Percentiles rank a stretch among this genome's conserved stretches.
Evolutionary conservation across 2,797 vertebrate genomes (phyloP).

Genomic region (Pterois miles): DNA sequence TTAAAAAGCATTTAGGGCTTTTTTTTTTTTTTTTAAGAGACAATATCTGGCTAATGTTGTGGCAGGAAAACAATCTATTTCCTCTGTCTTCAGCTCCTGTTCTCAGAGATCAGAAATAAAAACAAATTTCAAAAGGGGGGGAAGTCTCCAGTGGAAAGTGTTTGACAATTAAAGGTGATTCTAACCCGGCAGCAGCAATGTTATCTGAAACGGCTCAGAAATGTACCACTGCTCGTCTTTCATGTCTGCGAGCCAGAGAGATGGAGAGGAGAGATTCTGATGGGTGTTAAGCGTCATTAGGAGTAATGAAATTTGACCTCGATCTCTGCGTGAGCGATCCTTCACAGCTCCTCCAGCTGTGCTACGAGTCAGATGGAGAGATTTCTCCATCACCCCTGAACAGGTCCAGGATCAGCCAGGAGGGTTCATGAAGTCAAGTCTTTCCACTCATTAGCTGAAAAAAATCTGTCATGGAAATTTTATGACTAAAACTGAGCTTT

Average conservation of each 20-base stretch:
- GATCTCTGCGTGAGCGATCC: constrained; percentile 43
- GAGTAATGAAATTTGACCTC: constrained; percentile 64
- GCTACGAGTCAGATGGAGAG: constrained; percentile 18
- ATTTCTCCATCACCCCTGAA: not conserved
- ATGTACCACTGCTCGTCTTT: constrained; percentile 46
- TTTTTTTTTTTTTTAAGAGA: not conserved
- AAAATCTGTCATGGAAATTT: not conserved
- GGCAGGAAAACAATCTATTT: not conserved
- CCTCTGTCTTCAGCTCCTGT: not conserved
- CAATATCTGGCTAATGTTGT: not conserved
- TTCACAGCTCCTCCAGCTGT: not conserved
- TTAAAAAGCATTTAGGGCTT: not conserved
- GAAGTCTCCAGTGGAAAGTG: not conserved
- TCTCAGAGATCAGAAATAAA: not conserved
- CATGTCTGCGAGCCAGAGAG: constrained; percentile 43
- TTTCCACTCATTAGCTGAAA: not conserved
- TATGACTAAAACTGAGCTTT: not conserved
- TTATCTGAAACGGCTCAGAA: constrained; percentile 11
- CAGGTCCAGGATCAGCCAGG: not conserved
- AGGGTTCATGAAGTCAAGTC: not conserved
- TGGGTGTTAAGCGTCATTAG: constrained; percentile 56
- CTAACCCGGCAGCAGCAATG: not conserved
- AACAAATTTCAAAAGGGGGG: not conserved
- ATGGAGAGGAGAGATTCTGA: constrained; percentile 22
- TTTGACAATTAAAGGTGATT: constrained; percentile 41